Base-by-base conservation (phyloP, 2,113 vertebrate species). In the Cyanoderma ruficeps region DNA sequence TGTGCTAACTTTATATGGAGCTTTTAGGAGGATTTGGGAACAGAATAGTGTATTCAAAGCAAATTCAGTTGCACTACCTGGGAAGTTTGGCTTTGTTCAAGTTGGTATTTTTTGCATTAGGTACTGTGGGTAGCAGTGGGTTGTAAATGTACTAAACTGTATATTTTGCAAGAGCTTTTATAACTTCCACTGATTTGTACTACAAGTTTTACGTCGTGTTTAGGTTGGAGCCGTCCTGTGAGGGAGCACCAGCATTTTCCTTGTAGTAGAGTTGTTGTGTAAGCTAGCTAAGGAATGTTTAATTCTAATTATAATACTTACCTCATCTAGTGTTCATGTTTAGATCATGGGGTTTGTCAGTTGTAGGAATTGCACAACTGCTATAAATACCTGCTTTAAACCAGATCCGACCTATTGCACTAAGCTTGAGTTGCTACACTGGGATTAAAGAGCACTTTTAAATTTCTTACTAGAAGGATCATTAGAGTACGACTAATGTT, bases 391-490 rank as follows among this genome's bases (percentile, higher is more conserved):
- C 76, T 89, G 84, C 68, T 91, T 95, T 75, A 74, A 88, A 60
- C 31, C 61, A 65, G 77, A 63, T 31, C 52, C 85, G 71, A 90
- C 81, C 33, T 75, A 63, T 68, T 97, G 95, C 89, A 95, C 94
- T 97, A 81, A 94, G 79, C 44, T 56, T 83, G 69, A 95, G 83
- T 96, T 94, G 94, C 76, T 85, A 80, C 91, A 94, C 92, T 91
- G 63, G 77, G 84, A 71, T 67, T 88, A 74, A 93, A 95, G 93
- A 92, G 92, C 95, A 97, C 95, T 97, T 97, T 92, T 79, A 75
- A 95, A 94, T 70, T 94, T 96, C 86, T 61, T 95, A 92, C 85
- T 76, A 69, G 53, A 74, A 84, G 67, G 74, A 77, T 74, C 87
- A 82, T 94, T 52, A 47, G 50, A 90, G 59, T 83, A 96, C 13